These are phyloP conservation scores for Lepidocolaptes lacrymiger DNA, from an alignment of 2,797 vertebrate species.

Conservation along the genomic window DNA sequence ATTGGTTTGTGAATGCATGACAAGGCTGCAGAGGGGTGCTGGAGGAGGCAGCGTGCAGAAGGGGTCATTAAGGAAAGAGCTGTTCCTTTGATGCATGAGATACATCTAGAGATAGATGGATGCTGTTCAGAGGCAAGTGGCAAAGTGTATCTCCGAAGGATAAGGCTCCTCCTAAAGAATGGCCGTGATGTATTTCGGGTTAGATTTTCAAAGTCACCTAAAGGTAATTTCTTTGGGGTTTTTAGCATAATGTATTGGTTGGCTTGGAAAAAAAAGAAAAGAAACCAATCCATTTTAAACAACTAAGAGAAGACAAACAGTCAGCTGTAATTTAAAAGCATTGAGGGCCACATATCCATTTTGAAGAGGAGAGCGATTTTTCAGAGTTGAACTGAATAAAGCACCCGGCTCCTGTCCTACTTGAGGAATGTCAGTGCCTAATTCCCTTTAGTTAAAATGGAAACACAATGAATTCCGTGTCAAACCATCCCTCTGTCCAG, in stretches of 20 bases:
- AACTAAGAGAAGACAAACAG: background rate
- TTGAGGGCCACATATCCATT: background rate
- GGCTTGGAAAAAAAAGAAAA: background rate
- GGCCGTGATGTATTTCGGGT: background rate
- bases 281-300: background rate
- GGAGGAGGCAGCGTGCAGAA: background rate
- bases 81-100: background rate
- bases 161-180: background rate
- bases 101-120: background rate
- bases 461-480: background rate
- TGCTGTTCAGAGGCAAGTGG: background rate
- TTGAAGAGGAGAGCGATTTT: background rate
- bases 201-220: slow-evolving; percentile 39
- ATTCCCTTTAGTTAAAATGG: background rate
- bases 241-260: background rate
- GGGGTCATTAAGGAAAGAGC: slow-evolving; percentile 2
- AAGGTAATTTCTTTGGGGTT: background rate
- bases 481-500: background rate
- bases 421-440: background rate
- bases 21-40: background rate
- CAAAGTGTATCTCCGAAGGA: background rate
- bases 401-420: background rate
- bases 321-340: slow-evolving; percentile 1
- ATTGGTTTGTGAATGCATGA: slow-evolving; percentile 38
- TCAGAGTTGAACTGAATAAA: background rate